These are phyloP conservation scores for Cheirogaleus medius DNA, from an alignment of 2,113 vertebrate species.

Conservation along the genomic window DNA sequence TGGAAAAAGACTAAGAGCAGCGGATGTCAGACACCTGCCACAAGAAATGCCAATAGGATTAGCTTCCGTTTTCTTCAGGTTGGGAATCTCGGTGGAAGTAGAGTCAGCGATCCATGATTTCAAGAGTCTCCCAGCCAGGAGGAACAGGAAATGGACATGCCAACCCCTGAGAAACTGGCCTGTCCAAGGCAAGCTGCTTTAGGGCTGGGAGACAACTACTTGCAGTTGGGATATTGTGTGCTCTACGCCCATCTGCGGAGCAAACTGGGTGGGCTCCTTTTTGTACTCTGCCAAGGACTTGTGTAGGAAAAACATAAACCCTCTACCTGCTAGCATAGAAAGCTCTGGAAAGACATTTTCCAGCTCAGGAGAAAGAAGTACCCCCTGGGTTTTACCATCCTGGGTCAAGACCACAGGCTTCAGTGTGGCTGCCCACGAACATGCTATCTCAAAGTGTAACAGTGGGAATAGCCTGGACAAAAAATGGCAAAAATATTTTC, in stretches of 20 bases:
- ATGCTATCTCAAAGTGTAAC: not conserved
- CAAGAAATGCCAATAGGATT: not conserved
- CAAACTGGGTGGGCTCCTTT: not conserved
- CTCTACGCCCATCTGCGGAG: not conserved
- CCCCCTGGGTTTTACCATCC: not conserved
- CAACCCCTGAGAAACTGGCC: not conserved
- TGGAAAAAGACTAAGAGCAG: not conserved
- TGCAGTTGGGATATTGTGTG: not conserved
- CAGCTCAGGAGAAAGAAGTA: not conserved
- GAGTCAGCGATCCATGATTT: not conserved
- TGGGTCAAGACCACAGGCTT: not conserved
- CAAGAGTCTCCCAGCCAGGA: not conserved
- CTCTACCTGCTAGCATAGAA: not conserved
- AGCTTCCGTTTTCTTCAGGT: not conserved
- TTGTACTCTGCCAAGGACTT: not conserved
- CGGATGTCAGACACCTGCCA: not conserved
- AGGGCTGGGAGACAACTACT: no score
- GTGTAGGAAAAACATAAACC: not conserved
- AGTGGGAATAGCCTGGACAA: no score
- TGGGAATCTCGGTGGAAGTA: not conserved
- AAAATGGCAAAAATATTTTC: no score
- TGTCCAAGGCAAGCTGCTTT: not conserved
- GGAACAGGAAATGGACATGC: not conserved
- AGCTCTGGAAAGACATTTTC: not conserved
- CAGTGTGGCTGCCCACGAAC: rapidly evolving